A percentile compares a stretch with the other conserved stretches of the same genome.
Evolutionary conservation across 2,113 vertebrate genomes (phyloP).

Genomic region (Lophochroa leadbeateri): DNA sequence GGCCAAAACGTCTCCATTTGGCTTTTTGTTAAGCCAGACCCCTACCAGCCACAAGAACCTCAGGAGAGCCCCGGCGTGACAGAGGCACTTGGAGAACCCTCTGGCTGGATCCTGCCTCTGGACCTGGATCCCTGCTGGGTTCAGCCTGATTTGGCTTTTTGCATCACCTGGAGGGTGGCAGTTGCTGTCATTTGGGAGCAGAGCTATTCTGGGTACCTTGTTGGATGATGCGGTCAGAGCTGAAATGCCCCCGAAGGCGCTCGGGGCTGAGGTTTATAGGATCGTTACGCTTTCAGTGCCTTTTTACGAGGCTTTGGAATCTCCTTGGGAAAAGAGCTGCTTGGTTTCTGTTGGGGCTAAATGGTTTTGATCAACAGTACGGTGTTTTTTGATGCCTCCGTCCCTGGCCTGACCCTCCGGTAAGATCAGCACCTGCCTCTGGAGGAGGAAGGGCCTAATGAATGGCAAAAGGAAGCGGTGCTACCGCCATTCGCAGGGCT

Average conservation of each 20-base stretch:
- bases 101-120: neutral
- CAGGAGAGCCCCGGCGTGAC: accelerated
- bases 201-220: neutral
- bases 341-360: neutral
- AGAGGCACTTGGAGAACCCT: accelerated
- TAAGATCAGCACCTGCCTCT: neutral
- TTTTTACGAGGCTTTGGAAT: neutral
- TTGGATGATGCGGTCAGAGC: accelerated
- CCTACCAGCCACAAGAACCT: accelerated
- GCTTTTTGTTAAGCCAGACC: neutral
- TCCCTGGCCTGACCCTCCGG: neutral
- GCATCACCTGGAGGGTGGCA: neutral
- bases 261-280: neutral
- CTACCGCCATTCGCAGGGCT: neutral
- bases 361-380: neutral
- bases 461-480: conserved; percentile 1
- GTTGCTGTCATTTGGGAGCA: accelerated
- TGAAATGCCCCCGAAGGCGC: neutral
- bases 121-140: neutral
- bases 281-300: neutral
- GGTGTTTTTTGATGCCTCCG: neutral
- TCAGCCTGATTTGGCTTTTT: neutral
- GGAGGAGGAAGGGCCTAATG: conserved; percentile 10
- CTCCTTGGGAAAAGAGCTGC: neutral
- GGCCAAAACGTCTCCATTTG: accelerated